Evolutionary conservation across 2,113 vertebrate species (phyloP), one percentile per base, ranked within the genome.

Genomic region (Urocolius indicus): DNA sequence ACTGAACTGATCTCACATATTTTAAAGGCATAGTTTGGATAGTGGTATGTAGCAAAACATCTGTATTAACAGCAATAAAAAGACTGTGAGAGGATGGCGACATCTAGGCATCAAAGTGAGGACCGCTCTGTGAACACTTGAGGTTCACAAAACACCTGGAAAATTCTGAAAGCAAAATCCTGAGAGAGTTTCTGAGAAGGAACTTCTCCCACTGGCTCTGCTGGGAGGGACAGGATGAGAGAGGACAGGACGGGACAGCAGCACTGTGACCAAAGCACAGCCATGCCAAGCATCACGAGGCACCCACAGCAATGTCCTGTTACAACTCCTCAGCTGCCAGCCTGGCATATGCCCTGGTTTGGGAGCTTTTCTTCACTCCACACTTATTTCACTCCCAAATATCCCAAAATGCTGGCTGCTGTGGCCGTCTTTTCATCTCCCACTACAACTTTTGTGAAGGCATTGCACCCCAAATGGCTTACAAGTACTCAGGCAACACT

Each of bases 341-440:
- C 29, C 62, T 9, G 6, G 9, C 15, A 17, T 3, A 1, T 55
- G 30, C 19, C 38, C 34, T 16, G 6, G 10, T 16, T 52, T 29
- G 27, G 57, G 34, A 88, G 46, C 7, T 46, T 77, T 63, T 48
- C 43, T 58, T 14, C 0, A 1, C 76, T 63, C 5, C 1, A 30
- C 29, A 16, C 26, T 13, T 26, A 48, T 69, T 49, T 68, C 38
- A 43, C 14, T 43, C 48, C 34, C 63, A 48, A 59, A 38, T 0
- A 1, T 5, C 19, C 23, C 15, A 1, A 4, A 16, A 18, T 75
- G n/a, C 41, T 1, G 0, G 13, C 49, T 65, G 23, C 58, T 14
- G 5, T 5, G 2, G 32, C 27, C 20, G 16, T 32, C 48, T 48
- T 43, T 77, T 52, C 36, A 32, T 34, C 43, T 77, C n/a, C 34